phyloP scores from a whole-genome alignment of 2,113 vertebrate species.

The Sciurus niger region DNA sequence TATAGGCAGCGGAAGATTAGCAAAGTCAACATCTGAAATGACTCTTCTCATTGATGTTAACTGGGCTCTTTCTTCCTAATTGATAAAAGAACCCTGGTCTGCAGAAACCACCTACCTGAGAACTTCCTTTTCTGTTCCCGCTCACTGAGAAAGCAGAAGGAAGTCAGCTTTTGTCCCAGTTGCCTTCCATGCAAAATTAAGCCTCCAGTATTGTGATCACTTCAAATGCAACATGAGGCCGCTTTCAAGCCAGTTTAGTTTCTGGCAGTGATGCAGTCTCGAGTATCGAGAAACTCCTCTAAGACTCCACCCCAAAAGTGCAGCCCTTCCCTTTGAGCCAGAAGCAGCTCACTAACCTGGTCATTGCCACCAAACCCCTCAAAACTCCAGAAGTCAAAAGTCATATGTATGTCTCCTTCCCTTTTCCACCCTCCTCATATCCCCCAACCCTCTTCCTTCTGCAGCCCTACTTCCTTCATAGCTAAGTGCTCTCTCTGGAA shows the following conservation, averaged over 20 bases:
- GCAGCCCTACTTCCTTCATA: constrained; percentile 60
- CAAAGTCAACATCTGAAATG: constrained; percentile 39
- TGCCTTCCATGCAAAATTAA: neutral
- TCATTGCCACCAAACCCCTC: neutral
- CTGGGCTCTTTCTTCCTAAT: constrained; percentile 9
- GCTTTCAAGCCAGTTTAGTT: constrained; percentile 68
- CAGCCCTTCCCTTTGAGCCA: neutral
- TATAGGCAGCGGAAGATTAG: neutral
- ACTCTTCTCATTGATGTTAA: neutral
- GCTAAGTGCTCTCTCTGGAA: constrained; percentile 73
- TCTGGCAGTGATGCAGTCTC: constrained; percentile 60
- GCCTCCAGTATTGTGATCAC: constrained; percentile 16
- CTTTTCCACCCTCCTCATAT: neutral
- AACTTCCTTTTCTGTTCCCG: constrained; percentile 24
- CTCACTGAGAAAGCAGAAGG: neutral
- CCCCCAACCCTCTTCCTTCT: neutral
- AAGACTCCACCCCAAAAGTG: neutral
- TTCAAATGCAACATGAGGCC: constrained; percentile 64
- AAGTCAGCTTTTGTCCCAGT: neutral
- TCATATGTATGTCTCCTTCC: neutral
- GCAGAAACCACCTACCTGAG: neutral
- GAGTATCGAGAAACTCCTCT: constrained; percentile 24
- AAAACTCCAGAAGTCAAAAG: neutral
- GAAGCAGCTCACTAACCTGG: neutral
- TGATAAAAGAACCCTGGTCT: constrained; percentile 24